A percentile compares a stretch with the other conserved stretches of the same genome.
Evolutionary conservation across 2,113 vertebrate species (phyloP).

Genomic region (Megaleporinus macrocephalus): DNA sequence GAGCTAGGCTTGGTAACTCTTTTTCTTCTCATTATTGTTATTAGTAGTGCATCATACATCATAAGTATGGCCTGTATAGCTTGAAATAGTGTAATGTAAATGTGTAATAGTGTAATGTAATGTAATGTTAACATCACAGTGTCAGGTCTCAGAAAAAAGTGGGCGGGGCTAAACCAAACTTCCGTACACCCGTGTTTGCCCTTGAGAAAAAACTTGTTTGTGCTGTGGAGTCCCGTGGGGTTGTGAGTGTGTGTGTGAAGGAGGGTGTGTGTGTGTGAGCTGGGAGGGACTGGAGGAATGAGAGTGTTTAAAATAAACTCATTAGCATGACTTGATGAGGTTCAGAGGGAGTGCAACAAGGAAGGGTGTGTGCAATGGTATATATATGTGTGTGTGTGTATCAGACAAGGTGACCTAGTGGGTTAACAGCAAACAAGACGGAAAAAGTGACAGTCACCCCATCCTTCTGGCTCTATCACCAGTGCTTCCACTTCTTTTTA

Average conservation of each 20-base stretch:
- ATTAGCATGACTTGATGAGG: conserved; percentile 56
- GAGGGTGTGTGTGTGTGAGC: conserved; percentile 16
- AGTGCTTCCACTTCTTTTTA: background rate
- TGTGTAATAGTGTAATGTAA: too few relatives aligned
- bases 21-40: too few relatives aligned
- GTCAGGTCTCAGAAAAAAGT: background rate
- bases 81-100: too few relatives aligned
- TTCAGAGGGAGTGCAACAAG: conserved; percentile 33
- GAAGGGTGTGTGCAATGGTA: background rate
- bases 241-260: conserved; percentile 14
- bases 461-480: background rate
- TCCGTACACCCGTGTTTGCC: conserved; percentile 3
- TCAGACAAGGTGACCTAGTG: conserved; percentile 48
- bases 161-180: background rate
- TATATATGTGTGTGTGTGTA: conserved; percentile 34
- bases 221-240: conserved; percentile 20
- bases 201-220: conserved; percentile 43
- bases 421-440: conserved; percentile 30
- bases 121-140: too few relatives aligned
- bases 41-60: too few relatives aligned
- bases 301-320: conserved; percentile 50
- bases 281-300: conserved; percentile 23
- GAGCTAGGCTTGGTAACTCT: too few relatives aligned
- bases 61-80: too few relatives aligned
- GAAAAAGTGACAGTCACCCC: conserved; percentile 22